Conservation (phyloP, 2,888 invertebrate genomes). For the Atrina japonica region DNA sequence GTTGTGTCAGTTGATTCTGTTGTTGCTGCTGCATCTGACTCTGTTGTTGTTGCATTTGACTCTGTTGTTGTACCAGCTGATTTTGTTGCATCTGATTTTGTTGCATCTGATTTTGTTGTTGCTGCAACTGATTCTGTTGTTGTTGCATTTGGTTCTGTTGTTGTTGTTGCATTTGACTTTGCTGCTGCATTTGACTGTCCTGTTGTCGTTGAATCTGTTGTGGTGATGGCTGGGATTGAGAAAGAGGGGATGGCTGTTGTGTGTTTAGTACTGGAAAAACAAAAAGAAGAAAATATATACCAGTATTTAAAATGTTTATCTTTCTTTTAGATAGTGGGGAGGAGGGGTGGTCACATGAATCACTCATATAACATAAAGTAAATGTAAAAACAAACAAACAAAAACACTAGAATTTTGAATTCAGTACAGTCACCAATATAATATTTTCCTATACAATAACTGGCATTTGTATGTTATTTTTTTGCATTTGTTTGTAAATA, state of each 20-base stretch:
- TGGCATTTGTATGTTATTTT: too few species aligned
- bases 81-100: conserved; percentile 44
- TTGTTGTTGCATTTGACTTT: conserved; percentile 12
- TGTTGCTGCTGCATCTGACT: conserved; percentile 2
- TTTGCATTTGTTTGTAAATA: too few species aligned
- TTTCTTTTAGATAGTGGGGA: too few species aligned
- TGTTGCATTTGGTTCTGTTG: conserved; percentile 15
- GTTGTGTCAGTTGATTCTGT: conserved; percentile 4
- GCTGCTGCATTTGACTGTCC: conserved; percentile 4
- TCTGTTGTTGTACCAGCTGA: conserved; percentile 29
- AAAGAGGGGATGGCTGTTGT: conserved; percentile 7
- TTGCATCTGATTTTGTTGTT: conserved; percentile 27
- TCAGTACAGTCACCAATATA: too few species aligned
- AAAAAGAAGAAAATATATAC: too few species aligned
- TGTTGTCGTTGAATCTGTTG: conserved; percentile 28
- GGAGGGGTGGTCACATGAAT: too few species aligned
- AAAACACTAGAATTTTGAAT: too few species aligned
- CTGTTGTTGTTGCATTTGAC: conserved; percentile 15
- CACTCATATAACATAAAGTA: too few species aligned
- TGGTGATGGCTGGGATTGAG: conserved; percentile 19
- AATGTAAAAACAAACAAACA: too few species aligned
- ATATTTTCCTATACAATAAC: too few species aligned
- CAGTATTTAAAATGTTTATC: too few species aligned
- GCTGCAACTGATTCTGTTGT: conserved; percentile 17
- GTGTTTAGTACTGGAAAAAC: conserved; percentile 3